phyloP scores from a whole-genome alignment of 2,888 invertebrate genomes.

The Conus canariensis region DNA sequence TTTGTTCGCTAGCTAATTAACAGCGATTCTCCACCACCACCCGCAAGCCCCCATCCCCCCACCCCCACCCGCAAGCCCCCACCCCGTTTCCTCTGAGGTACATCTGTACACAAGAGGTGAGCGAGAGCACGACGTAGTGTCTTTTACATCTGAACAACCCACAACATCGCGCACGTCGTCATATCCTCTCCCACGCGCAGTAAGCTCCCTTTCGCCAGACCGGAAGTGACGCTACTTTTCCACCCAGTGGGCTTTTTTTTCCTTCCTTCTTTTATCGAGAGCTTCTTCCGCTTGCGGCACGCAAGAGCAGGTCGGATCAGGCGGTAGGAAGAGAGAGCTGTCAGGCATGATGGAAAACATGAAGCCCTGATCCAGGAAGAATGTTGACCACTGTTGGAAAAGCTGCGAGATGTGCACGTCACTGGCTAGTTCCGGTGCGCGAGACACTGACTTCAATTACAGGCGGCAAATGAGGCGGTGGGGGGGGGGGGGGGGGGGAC shows the following conservation, averaged over 20 bases:
- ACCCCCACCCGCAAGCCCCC: not conserved
- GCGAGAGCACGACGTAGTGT: not conserved
- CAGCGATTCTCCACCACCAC: not conserved
- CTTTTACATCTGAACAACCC: not conserved
- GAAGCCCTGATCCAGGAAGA: not conserved
- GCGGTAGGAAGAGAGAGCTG: not conserved
- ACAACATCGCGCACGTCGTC: too few relatives aligned
- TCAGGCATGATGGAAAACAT: not conserved
- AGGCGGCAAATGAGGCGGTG: not conserved
- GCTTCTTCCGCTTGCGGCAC: not conserved
- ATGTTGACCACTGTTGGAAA: constrained; percentile 7
- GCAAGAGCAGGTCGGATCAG: not conserved
- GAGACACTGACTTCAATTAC: not conserved
- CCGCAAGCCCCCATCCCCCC: not conserved
- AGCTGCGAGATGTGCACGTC: not conserved
- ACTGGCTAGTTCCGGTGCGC: not conserved
- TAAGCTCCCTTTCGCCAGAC: not conserved
- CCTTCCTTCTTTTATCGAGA: not conserved
- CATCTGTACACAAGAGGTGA: constrained; percentile 14
- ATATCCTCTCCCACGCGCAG: not conserved
- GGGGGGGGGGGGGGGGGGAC: not conserved
- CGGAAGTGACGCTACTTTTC: not conserved
- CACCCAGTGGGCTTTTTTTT: not conserved
- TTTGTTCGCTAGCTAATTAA: not conserved
- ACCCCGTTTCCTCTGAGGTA: too few relatives aligned